Evolutionary conservation across 2,888 invertebrate species (phyloP).

Genomic region (Heteromurus nitidus): DNA sequence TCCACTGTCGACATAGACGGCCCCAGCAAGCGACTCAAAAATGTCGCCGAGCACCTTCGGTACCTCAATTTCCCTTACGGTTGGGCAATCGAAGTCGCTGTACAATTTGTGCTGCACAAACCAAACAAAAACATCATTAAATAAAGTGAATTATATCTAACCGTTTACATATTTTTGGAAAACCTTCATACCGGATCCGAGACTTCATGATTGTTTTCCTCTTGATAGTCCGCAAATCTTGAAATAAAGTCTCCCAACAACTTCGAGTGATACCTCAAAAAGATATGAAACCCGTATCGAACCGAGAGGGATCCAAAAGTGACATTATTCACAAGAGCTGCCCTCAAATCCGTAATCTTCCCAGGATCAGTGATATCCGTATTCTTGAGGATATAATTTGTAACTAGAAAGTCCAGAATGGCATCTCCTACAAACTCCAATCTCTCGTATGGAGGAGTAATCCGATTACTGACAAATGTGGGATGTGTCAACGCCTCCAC

Average conservation of each 20-base stretch:
- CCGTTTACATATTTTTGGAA: constrained; percentile 76
- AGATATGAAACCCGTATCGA: constrained; percentile 88
- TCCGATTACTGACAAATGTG: constrained; percentile 86
- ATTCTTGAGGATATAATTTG: constrained; percentile 89
- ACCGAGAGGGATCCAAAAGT: constrained; percentile 94
- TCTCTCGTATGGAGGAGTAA: constrained; percentile 92
- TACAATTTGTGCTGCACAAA: constrained; percentile 28
- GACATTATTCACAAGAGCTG: constrained; percentile 96
- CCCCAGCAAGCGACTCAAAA: constrained; percentile 93
- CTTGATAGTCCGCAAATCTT: constrained; percentile 81
- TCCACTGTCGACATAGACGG: constrained; percentile 90
- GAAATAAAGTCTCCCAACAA: constrained; percentile 79
- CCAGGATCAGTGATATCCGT: constrained; percentile 81
- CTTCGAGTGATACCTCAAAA: constrained; percentile 78
- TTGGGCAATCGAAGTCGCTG: constrained; percentile 50
- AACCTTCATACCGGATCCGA: constrained; percentile 85
- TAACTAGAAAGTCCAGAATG: constrained; percentile 86
- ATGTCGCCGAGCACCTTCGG: constrained; percentile 92
- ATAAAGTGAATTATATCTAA: neutral
- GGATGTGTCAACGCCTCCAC: constrained; percentile 93
- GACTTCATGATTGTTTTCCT: constrained; percentile 79
- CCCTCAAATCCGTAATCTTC: constrained; percentile 87
- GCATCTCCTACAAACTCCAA: constrained; percentile 96
- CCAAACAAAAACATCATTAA: constrained; percentile 76
- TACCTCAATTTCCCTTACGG: constrained; percentile 85